Evolutionary conservation across 2,888 invertebrate species (phyloP), one percentile per base, ranked within the genome.

Genomic region (Pollenia griseotomentosa): DNA sequence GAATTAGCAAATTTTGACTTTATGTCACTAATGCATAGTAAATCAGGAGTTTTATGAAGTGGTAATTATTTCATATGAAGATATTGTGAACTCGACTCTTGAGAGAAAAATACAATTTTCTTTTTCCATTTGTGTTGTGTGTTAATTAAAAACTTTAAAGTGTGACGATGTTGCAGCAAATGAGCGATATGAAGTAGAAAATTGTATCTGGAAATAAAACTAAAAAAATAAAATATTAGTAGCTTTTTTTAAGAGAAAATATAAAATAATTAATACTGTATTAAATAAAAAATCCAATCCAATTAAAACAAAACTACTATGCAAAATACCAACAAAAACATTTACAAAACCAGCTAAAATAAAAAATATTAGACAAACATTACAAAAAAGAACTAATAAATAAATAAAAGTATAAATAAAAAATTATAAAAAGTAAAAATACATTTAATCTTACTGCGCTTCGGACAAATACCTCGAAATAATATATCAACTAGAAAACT

Each of bases 401-500:
- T 33, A 6, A 33, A 88, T 89, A 88, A 89, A 61, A 84, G 42
- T 14, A 42, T 8, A 57, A 16, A 55, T 11, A n/a, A 42, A 23
- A 73, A 83, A 84, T 33, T 33, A 33, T 33, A 44, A 46, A 51
- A 82, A 83, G 85, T 42, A 85, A 82, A 85, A 87, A 88, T 83
- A 88, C 78, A 83, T 89, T 92, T 88, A 90, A 90, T 90, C 91
- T 92, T 92, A 92, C 92, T 93, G 92, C 92, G 91, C 91, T 92
- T 87, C 87, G 87, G 91, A 92, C 92, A 93, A 93, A 93, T 93
- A 93, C 94, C 93, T 93, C 94, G 93, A 93, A 93, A 94, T 91
- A 94, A 91, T 90, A 93, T 91, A 93, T 93, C 93, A 92, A 93
- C 93, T 91, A 94, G 93, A 92, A 93, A 94, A 93, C 93, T 94